Evolutionary conservation across 2,113 vertebrate species (phyloP).

Genomic region (Triplophysa tibetana): DNA sequence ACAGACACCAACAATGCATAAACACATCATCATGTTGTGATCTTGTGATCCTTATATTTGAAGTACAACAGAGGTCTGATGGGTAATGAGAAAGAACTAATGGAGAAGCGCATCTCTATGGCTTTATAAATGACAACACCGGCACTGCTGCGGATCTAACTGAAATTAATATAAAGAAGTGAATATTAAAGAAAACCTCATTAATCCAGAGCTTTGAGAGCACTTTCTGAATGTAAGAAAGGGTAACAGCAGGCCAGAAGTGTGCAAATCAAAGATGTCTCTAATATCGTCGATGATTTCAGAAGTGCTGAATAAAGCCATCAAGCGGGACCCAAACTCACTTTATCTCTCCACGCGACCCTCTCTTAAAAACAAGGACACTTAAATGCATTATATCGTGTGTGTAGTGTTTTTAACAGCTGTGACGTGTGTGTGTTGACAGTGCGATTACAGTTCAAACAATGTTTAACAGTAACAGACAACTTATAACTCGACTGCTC

Average conservation of each 20-base stretch:
- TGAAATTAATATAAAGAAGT: too few species aligned
- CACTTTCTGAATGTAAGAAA: neutral
- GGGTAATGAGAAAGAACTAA: neutral
- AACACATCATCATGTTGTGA: neutral
- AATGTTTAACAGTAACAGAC: slow-evolving; percentile 19
- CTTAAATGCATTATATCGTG: slow-evolving; percentile 59
- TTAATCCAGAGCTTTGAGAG: too few species aligned
- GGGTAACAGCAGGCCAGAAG: neutral
- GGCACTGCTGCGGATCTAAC: too few species aligned
- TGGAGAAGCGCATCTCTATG: neutral
- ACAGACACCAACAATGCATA: slow-evolving; percentile 43
- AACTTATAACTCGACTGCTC: neutral
- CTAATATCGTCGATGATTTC: too few species aligned
- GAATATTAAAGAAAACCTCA: too few species aligned
- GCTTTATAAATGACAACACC: neutral
- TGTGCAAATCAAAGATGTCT: neutral
- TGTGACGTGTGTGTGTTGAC: slow-evolving; percentile 25
- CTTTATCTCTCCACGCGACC: neutral
- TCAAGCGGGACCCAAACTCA: too few species aligned
- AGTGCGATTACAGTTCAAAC: slow-evolving; percentile 21
- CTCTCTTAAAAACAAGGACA: slow-evolving; percentile 71
- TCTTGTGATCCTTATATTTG: neutral
- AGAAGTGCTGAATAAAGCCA: neutral
- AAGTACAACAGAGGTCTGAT: neutral
- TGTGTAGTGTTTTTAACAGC: neutral